Base-by-base conservation (phyloP, 2,113 vertebrate species). In the Isichthys henryi region DNA sequence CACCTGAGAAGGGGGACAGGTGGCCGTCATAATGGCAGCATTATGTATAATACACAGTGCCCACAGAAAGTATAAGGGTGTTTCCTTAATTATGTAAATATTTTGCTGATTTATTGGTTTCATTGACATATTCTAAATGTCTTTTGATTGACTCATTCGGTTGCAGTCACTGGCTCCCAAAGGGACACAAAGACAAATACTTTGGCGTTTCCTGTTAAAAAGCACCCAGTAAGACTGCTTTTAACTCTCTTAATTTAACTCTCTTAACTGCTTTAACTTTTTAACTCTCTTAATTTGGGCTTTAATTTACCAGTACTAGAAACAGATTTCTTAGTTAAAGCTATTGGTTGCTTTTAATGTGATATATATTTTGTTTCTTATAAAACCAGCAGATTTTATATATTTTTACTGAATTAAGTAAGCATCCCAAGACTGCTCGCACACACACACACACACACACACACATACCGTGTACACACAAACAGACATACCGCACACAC, bases 1-100 rank as follows among this genome's bases (percentile, higher is more conserved):
- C 9, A 99, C 96, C 98, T 98, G 92, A 90, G 50, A 46, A 49
- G 82, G 4, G 8, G 39, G 11, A 50, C 46, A 80, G 17, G 48
- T 23, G 7, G 46, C 5, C 0, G 15, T 35, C 45, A 88, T 66
- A 23, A 43, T 39, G 35, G 19, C 35, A 66, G 21, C 1, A 50
- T 56, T 35, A 45, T 5, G 48, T 48, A 86, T n/a, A 31, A 39
- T 45, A 50, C 35, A 62, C 3, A n/a, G 56, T 58, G 56, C 56
- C 19, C 39, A 89, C 21, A 89, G 6, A 17, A 10, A 53, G 10
- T 84, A n/a, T 4, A 23, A 15, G 43, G 5, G 19, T 1, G 5
- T 56, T 56, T 21, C 35, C 31, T 19, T 31, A 62, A 10, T 62
- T 62, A 23, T 23, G 56, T 58, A 62, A 62, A 62, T 23, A n/a